Evolutionary conservation across 2,113 vertebrate genomes (phyloP).

Genomic region (Actenoides hombroni): DNA sequence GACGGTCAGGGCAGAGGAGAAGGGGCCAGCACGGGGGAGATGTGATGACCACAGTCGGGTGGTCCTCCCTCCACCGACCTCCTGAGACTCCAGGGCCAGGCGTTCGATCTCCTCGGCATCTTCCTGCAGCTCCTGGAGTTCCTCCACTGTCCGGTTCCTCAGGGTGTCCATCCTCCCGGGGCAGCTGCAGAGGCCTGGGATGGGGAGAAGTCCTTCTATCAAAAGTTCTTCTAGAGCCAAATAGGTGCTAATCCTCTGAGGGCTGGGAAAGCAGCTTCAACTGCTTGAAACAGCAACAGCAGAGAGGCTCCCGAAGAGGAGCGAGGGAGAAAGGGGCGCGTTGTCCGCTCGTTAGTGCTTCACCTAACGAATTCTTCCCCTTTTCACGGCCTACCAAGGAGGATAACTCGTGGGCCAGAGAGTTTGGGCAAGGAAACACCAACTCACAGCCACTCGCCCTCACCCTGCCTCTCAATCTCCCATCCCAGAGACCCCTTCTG

Average conservation of each 20-base stretch:
- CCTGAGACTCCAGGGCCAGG: slow-evolving; percentile 52
- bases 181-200: neutral
- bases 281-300: rapidly evolving
- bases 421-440: neutral
- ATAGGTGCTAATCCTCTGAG: neutral
- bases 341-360: rapidly evolving
- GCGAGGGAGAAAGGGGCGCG: neutral
- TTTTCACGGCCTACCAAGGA: rapidly evolving
- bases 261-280: neutral
- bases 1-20: neutral
- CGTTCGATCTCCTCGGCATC: slow-evolving; percentile 44
- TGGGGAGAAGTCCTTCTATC: rapidly evolving
- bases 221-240: neutral
- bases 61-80: neutral
- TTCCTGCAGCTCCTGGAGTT: slow-evolving; percentile 51
- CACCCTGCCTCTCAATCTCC: neutral
- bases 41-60: too few relatives aligned
- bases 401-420: neutral
- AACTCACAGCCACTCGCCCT: neutral
- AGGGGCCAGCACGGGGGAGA: too few relatives aligned
- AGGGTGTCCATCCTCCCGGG: slow-evolving; percentile 31
- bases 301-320: neutral
- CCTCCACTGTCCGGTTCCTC: neutral
- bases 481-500: neutral
- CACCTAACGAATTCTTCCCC: neutral